Conservation (phyloP, 2,888 invertebrate genomes). For the Mechanitis mazaeus region DNA sequence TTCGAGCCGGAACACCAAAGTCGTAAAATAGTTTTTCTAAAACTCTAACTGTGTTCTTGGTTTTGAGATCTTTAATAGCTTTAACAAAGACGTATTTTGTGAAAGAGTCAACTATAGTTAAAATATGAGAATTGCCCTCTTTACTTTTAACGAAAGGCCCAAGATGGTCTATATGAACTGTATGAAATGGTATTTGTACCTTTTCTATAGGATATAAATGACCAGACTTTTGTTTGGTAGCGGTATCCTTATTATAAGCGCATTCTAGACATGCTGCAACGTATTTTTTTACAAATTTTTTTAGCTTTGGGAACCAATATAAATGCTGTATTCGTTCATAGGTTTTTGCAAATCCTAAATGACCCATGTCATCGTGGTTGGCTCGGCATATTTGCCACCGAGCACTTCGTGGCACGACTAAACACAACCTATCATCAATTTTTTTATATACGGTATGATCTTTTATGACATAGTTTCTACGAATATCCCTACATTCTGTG, state of each 20-base stretch:
- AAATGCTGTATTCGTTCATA: constrained; percentile 34
- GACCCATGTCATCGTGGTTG: constrained; percentile 48
- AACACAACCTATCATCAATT: constrained; percentile 24
- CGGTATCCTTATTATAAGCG: constrained; percentile 35
- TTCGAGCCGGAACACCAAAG: constrained; percentile 24
- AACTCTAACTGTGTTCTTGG: constrained; percentile 34
- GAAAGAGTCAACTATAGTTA: constrained; percentile 47
- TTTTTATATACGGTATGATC: constrained; percentile 23
- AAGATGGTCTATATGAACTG: constrained; percentile 52
- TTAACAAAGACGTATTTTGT: constrained; percentile 43
- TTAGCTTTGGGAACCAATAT: constrained; percentile 54
- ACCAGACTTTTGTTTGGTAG: constrained; percentile 33
- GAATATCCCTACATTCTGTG: constrained; percentile 1
- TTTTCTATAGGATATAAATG: constrained; percentile 51
- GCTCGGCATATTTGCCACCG: constrained; percentile 37
- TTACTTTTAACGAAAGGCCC: constrained; percentile 47
- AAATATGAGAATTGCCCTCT: constrained; percentile 37
- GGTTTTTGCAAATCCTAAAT: constrained; percentile 45
- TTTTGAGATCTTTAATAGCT: constrained; percentile 38
- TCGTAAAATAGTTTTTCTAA: constrained; percentile 34
- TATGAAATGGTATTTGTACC: constrained; percentile 45
- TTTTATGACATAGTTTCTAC: constrained; percentile 21
- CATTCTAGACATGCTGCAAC: constrained; percentile 49
- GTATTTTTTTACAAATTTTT: constrained; percentile 45
- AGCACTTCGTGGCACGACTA: constrained; percentile 39